Conservation (phyloP, 2,888 invertebrate species). For the Tribolium freemani region DNA sequence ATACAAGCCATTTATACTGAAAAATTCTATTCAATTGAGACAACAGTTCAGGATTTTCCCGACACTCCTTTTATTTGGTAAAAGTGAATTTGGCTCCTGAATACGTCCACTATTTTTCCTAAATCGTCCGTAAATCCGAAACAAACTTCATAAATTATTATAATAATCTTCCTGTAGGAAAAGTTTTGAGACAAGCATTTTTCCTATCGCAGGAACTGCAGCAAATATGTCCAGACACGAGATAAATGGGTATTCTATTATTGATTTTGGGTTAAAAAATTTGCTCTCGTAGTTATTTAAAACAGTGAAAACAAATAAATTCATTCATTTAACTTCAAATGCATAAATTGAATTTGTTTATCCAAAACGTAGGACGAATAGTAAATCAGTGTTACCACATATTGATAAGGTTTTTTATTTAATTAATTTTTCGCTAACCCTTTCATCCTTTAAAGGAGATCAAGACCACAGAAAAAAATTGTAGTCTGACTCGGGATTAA, state of each 20-base stretch:
- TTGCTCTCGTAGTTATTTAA: background rate
- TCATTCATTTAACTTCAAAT: too few relatives aligned
- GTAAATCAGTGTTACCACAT: too few relatives aligned
- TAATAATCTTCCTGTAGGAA: background rate
- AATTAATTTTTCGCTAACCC: too few relatives aligned
- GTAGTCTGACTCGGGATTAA: too few relatives aligned
- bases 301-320: background rate
- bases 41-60: background rate
- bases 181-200: background rate
- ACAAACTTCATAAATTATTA: background rate
- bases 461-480: too few relatives aligned
- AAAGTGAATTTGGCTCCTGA: background rate
- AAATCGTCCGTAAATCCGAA: background rate
- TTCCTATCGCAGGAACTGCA: background rate
- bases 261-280: background rate
- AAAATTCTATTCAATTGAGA: background rate
- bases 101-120: background rate
- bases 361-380: background rate
- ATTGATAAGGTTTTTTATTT: background rate
- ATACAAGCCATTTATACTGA: conserved; percentile 2
- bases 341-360: too few relatives aligned
- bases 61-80: background rate
- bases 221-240: background rate
- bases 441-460: too few relatives aligned
- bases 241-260: background rate